Conservation (phyloP, 2,113 vertebrate genomes). For the Reinhardtius hippoglossoides region DNA sequence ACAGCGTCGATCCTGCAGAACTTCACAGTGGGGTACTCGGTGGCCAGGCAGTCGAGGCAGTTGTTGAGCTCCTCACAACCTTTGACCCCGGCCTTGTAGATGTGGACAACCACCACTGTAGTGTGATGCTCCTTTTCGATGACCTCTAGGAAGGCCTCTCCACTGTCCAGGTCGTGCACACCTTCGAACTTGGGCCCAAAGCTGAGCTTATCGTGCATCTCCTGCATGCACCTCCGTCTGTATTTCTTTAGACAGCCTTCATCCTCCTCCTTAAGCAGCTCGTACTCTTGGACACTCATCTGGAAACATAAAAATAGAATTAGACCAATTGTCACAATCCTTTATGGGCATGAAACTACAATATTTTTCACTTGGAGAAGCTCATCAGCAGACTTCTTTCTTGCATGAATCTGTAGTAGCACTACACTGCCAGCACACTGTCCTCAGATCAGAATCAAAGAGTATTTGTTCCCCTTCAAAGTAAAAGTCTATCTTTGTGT, state of each 20-base stretch:
- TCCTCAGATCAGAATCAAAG: background rate
- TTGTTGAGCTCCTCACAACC: slow-evolving; percentile 91
- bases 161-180: slow-evolving; percentile 89
- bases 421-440: background rate
- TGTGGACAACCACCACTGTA: slow-evolving; percentile 92
- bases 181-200: slow-evolving; percentile 92
- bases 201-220: slow-evolving; percentile 95
- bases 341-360: background rate
- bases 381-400: background rate
- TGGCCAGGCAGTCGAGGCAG: slow-evolving; percentile 89
- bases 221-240: slow-evolving; percentile 93
- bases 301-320: slow-evolving; percentile 52
- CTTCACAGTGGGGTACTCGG: slow-evolving; percentile 89
- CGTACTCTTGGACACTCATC: slow-evolving; percentile 97
- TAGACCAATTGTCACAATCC: background rate
- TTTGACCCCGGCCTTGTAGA: slow-evolving; percentile 89
- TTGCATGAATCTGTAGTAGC: background rate
- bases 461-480: background rate
- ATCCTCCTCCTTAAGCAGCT: slow-evolving; percentile 92
- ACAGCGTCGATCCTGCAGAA: slow-evolving; percentile 96
- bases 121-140: slow-evolving; percentile 92
- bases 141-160: slow-evolving; percentile 93
- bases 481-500: background rate
- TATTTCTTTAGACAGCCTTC: slow-evolving; percentile 92
- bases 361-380: background rate